Percentiles rank a stretch among this genome's conserved stretches.
phyloP scores from a whole-genome alignment of 2,113 vertebrate species.

The Chaetura pelagica region DNA sequence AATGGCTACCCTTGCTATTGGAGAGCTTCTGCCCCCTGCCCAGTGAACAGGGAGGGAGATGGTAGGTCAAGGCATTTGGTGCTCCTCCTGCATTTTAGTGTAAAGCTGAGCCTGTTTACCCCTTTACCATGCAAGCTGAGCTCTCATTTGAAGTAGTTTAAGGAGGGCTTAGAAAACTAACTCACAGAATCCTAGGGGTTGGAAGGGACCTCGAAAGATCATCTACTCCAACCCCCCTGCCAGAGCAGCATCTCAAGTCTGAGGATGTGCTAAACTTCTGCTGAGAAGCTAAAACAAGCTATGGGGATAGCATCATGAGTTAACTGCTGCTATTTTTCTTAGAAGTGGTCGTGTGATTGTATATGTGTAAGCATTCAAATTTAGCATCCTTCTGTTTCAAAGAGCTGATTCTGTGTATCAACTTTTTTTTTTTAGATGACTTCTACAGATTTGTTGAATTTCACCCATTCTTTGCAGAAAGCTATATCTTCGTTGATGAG shows the following conservation, averaged over 20 bases:
- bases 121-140: background rate
- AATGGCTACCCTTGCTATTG: background rate
- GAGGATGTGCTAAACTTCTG: background rate
- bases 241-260: background rate
- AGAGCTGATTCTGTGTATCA: conserved; percentile 29
- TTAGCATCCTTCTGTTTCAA: conserved; percentile 46
- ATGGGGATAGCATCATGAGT: background rate
- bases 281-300: conserved; percentile 8
- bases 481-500: conserved; percentile 85
- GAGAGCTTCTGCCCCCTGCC: background rate
- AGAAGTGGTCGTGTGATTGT: background rate
- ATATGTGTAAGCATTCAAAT: conserved; percentile 19
- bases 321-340: conserved; percentile 49
- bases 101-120: background rate
- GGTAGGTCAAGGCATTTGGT: background rate
- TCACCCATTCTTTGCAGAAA: conserved; percentile 88
- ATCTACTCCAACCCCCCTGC: no score
- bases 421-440: conserved; percentile 79
- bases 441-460: conserved; percentile 85
- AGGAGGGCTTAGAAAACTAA: conserved; percentile 8
- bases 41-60: background rate
- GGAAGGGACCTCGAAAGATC: no score
- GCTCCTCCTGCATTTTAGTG: background rate
- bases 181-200: no score
- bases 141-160: background rate